Conservation (phyloP, 1,140 invertebrate species). For the Pseudomyrmex cubaensis region DNA sequence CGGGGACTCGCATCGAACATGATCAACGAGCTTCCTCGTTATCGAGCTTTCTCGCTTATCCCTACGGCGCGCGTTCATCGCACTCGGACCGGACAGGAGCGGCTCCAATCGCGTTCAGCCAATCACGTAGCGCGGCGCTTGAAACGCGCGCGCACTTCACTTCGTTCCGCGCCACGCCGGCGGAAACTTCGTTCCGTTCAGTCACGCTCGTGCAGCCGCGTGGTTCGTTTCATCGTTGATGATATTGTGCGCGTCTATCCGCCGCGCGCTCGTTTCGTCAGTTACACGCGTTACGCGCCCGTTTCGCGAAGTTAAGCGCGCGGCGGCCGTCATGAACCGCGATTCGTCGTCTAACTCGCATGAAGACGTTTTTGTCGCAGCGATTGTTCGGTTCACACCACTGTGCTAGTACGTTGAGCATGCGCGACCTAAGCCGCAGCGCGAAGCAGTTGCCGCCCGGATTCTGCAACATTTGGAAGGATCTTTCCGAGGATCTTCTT, state of each 20-base stretch:
- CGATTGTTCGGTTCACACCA: background rate
- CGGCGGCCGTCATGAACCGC: slow-evolving; percentile 15
- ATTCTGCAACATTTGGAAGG: slow-evolving; percentile 17
- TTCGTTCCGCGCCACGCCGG: background rate
- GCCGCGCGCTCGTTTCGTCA: slow-evolving; percentile 21
- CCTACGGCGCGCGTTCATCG: slow-evolving; percentile 40
- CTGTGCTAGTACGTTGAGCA: slow-evolving; percentile 31
- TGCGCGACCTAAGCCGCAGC: slow-evolving; percentile 12
- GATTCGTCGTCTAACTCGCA: background rate
- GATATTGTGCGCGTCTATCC: background rate
- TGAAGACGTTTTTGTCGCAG: background rate
- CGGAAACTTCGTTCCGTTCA: slow-evolving; percentile 6
- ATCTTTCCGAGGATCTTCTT: background rate
- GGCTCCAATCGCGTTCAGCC: background rate
- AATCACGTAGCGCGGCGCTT: slow-evolving; percentile 43
- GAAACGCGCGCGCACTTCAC: slow-evolving; percentile 26
- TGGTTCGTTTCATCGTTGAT: background rate
- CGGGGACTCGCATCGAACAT: slow-evolving; percentile 1
- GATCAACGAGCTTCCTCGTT: slow-evolving; percentile 20
- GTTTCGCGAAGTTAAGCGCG: slow-evolving; percentile 25
- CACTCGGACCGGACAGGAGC: slow-evolving; percentile 14
- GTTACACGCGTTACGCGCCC: background rate
- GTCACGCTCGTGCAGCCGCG: slow-evolving; percentile 38
- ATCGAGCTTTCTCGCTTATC: slow-evolving; percentile 16
- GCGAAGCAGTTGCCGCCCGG: slow-evolving; percentile 22